A percentile compares a stretch with the other conserved stretches of the same genome.
These are phyloP conservation scores for Chrysodeixis includens DNA, from an alignment of 2,888 invertebrate species.

Conservation along the genomic window DNA sequence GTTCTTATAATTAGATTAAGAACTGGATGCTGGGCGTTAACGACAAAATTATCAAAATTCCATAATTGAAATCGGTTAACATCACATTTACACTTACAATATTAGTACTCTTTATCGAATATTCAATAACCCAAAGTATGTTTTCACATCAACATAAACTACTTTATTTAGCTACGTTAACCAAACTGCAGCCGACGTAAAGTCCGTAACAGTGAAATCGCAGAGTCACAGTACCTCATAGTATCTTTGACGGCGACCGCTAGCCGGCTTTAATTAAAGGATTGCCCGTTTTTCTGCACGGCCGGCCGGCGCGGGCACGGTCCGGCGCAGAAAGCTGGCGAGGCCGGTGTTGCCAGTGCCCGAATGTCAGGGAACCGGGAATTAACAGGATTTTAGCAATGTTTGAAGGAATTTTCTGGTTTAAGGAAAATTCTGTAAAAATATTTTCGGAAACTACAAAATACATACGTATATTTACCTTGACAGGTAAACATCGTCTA, in stretches of 20 bases:
- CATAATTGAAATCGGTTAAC: no score
- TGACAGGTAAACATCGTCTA: no score
- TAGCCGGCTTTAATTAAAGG: constrained; percentile 76
- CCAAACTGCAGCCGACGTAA: background rate
- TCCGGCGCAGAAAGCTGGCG: constrained; percentile 26
- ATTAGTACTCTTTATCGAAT: no score
- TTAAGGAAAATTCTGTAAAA: no score
- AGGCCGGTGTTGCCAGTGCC: constrained; percentile 21
- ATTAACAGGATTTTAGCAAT: constrained; percentile 8
- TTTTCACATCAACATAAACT: background rate
- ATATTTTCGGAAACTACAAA: no score
- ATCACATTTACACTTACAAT: no score
- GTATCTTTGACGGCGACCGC: constrained; percentile 69
- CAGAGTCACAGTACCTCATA: constrained; percentile 22
- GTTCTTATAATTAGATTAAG: no score
- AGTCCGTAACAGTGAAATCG: constrained; percentile 22
- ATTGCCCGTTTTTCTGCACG: constrained; percentile 76
- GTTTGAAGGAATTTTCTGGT: no score
- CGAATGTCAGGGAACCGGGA: constrained; percentile 25
- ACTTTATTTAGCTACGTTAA: background rate
- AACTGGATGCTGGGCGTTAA: no score
- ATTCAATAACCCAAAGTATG: no score
- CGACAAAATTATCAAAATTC: no score
- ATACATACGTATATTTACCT: no score
- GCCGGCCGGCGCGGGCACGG: constrained; percentile 23